Evolutionary conservation across 1,140 invertebrate genomes (phyloP), one percentile per base, ranked within the genome.

Genomic region (Bombus turneri): DNA sequence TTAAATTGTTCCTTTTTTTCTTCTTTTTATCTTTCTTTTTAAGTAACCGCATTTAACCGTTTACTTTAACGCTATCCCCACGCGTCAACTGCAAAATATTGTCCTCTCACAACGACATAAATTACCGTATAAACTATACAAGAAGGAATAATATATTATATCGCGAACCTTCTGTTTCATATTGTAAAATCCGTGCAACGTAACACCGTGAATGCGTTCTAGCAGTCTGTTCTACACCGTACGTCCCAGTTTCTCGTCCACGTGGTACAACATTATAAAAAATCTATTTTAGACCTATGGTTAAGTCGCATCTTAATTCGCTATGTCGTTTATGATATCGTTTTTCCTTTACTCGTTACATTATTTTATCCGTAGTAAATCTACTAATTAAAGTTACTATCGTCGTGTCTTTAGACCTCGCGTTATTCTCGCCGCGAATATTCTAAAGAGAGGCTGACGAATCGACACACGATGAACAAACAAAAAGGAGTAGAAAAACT

Each of bases 231-330:
- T 83, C 34, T 39, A 78, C 68, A 81, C 57, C 53, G 25, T 74
- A 57, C 28, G 57, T 41, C 47, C 47, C 47, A 53, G 47, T 34
- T 80, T 74, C 62, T 79, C 43, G 43, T 22, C 68, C 77, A 34
- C 78, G 34, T 83, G 57, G n/a, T 91, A 86, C 71, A 86, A 80
- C 78, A 47, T 90, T 91, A 91, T 91, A 91, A 91, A 91, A 91
- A 91, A 91, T 88, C 87, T 91, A 91, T 88, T 62, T 80, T 80
- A 75, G 59, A 76, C 57, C 88, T 91, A 88, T 85, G 31, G 53
- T 66, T 87, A 87, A 79, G 75, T 88, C 71, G 87, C 59, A 72
- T 39, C 81, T 90, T 90, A 90, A 81, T 53, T 47, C 81, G 47
- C 83, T 87, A 87, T 47, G 53, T 75, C 15, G 22, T 66, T 90